Evolutionary conservation across 1,140 invertebrate species (phyloP), one percentile per base, ranked within the genome.

Genomic region (Frieseomelitta varia): DNA sequence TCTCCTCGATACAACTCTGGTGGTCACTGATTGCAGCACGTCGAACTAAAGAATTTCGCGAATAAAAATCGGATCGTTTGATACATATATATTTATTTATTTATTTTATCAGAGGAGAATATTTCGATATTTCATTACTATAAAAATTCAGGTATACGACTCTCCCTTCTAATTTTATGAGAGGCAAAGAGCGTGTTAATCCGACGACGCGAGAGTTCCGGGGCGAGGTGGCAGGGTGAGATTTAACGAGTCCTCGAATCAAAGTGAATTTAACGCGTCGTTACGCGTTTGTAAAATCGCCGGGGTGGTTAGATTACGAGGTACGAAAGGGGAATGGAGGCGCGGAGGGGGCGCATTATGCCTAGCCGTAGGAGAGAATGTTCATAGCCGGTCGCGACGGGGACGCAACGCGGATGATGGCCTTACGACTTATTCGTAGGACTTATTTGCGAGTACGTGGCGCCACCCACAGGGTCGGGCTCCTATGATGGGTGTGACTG

Each of bases 401-500:
- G 14, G 17, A 53, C 74, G 56, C 74, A 47, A 78, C 80, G 85
- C 76, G 81, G 81, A 83, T 71, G 84, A 69, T 78, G 80, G 67
- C 68, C 63, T 47, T 83, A 87, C 85, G 82, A 83, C 80, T 85
- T 77, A 82, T 85, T 85, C 65, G 53, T 53, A 81, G 82, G 88
- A 87, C 86, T 89, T 89, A 87, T 88, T 90, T 77, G 79, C 81
- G 86, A 79, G 81, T 90, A 77, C 84, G 71, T 87, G 84, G 87
- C 88, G 88, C 86, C 90, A 90, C 90, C 88, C 88, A 90, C 88
- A 88, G 85, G 85, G 83, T 82, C 87, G 87, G 80, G 69, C 82
- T 85, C 15, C 71, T 87, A 81, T 80, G 88, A 91, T 91, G 90
- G 90, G 90, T 91, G 90, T 91, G 90, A 91, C 90, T 90, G 24